Evolutionary conservation across 2,888 invertebrate genomes (phyloP), one percentile per base, ranked within the genome.

Genomic region (Prosapia bicincta): DNA sequence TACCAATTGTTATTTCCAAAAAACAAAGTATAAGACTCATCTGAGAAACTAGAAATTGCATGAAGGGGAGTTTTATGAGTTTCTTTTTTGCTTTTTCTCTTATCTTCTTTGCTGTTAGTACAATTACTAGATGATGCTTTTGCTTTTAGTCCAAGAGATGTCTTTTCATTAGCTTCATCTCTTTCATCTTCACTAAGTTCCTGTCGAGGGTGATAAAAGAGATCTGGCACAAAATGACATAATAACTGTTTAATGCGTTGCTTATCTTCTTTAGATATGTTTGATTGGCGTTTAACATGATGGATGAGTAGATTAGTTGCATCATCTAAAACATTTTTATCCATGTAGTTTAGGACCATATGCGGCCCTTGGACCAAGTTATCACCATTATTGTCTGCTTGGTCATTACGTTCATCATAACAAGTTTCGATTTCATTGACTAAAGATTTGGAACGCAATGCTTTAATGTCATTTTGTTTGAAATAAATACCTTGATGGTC

Each of bases 401-500:
- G 90, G 83, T 91, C 91, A 81, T 91, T 90, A 54, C 90, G 86
- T 89, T 96, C 96, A 84, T 95, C 95, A 84, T 93, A 97, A 15
- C 96, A 88, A 1, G 93, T 92, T 85, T 99, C 99, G 79, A 99
- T 96, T 85, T 99, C 98, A 84, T 96, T 97, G 83, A 98, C 92
- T 69, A 99, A 87, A 79, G 94, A 93, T 86, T 99, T 99, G 0
- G 97, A 96, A n/a, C 98, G 90, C 82, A 99, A 88, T 15, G 95
- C 93, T 84, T 98, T 98, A 79, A 96, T 90, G 84, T 99, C 99
- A 82, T 93, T 97, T 85, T 97, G 97, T 84, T 99, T 99, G 86
- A 99, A 98, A 85, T 96, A 97, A 82, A 97, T 95, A 71, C 98
- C 97, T 84, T 98, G 98, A 86, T 99, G 98, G 87, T 99, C 99